Evolutionary conservation across 2,113 vertebrate species (phyloP), one percentile per base, ranked within the genome.

Genomic region (Nymphicus hollandicus): DNA sequence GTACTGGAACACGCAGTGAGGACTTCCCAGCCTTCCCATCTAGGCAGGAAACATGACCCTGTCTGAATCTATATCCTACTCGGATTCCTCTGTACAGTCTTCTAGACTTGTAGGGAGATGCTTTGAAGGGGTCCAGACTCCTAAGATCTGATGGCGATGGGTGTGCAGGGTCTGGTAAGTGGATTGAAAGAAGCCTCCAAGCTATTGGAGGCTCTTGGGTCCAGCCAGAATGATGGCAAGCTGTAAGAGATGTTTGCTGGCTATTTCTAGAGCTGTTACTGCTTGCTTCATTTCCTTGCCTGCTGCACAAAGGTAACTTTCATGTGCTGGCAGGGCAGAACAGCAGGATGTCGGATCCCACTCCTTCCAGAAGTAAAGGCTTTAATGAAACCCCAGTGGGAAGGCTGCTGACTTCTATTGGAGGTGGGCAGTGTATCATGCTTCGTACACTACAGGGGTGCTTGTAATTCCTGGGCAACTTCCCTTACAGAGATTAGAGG

Each of bases 271-370:
- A 61, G 41, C 23, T 63, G 16, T 49, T 74, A 6, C 3, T 82
- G 16, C 37, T 44, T 50, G 39, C n/a, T 65, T 61, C 22, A 6
- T 13, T 86, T 9, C 9, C 5, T 52, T 61, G 35, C 13, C 24
- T 61, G 9, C 41, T 41, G 56, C 55, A 10, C 31, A 11, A 12
- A 73, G 44, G 31, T 56, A 43, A 39, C 39, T 79, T 58, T 27
- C 11, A 44, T 6, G 0, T 20, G n/a, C 20, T n/a, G 55, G 28
- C 31, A 41, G 39, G 27, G 43, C 29, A 46, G 64, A 58, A 41
- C 25, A 49, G 83, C n/a, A 44, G 35, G 31, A 65, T 41, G 23
- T 71, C 4, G 0, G 20, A 17, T 90, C 43, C 41, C 0, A 0
- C 47, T 83, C 35, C 33, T 79, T 63, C 10, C 13, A 69, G 50